phyloP scores from a whole-genome alignment of 2,888 invertebrate genomes.

The Drosophila maculinotata region DNA sequence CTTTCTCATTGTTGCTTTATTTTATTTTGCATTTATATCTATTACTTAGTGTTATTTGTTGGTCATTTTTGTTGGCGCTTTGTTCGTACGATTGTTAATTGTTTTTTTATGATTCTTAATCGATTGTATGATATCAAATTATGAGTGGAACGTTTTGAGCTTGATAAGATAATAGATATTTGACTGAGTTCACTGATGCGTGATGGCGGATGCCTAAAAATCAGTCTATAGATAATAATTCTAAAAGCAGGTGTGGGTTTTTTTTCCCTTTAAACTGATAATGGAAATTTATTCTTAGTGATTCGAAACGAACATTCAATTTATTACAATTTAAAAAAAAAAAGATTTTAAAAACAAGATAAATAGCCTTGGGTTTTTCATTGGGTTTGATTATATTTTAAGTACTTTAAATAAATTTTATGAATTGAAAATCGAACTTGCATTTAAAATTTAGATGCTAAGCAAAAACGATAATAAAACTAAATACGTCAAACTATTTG shows the following conservation, averaged over 20 bases:
- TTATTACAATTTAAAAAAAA: too few species aligned
- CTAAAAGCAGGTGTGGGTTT: neutral
- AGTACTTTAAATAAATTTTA: too few species aligned
- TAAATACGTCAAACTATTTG: too few species aligned
- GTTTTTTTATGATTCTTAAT: constrained; percentile 30
- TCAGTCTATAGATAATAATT: neutral
- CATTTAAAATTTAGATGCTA: too few species aligned
- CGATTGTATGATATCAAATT: constrained; percentile 51
- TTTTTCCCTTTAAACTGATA: neutral
- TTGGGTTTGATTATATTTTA: too few species aligned
- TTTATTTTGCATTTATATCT: constrained; percentile 44
- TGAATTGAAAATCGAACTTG: too few species aligned
- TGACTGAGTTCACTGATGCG: neutral
- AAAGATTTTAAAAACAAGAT: too few species aligned
- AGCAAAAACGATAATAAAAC: too few species aligned
- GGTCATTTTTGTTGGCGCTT: too few species aligned
- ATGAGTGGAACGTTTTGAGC: constrained; percentile 4
- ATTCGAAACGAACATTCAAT: too few species aligned
- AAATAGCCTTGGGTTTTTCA: too few species aligned
- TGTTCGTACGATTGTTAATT: neutral
- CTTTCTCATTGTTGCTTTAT: constrained; percentile 15
- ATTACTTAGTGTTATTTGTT: constrained; percentile 12
- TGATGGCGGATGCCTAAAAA: neutral
- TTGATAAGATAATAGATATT: constrained; percentile 22
- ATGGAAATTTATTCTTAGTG: neutral